Evolutionary conservation across 2,888 invertebrate species (phyloP), one percentile per base, ranked within the genome.

Genomic region (Drosophila fungiperda): DNA sequence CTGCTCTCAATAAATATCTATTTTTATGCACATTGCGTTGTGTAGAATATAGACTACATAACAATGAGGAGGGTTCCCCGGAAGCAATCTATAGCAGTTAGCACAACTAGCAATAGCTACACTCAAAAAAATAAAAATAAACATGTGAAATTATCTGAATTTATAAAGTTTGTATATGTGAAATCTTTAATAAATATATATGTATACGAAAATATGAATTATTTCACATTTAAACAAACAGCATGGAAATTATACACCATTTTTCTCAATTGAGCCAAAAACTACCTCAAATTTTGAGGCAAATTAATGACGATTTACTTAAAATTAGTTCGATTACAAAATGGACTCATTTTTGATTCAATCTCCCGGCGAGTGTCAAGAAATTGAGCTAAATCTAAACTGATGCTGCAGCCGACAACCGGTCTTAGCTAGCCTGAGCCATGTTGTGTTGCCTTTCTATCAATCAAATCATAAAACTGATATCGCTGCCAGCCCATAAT

Each of bases 391-490:
- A 8, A 23, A 45, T 45, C 45, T 15, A 4, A 4, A 9, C 9
- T n/a, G 40, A 40, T 40, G n/a, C 40, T 40, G n/a, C 4, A 23
- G 23, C 15, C 15, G 45, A 23, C 45, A 45, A 23, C 23, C 23
- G 3, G 45, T 45, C 45, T 45, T 45, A 23, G 8, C 45, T 15
- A 45, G 23, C 45, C 45, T 4, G 15, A 40, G 15, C 45, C 42
- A 26, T n/a, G 26, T 0, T 11, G 59, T 29, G 20, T 68, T 48
- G 61, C 58, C 61, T 78, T 67, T 84, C 71, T 77, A 72, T 71
- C 78, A 81, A 78, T 81, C 82, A 78, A 61, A 63, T 67, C 50
- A 50, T 7, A 15, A 45, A 54, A 42, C 23, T 35, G 45, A n/a
- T 58, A 75, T 61, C 40, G 55, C 62, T 69, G 53, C 42, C 40